Base-by-base conservation (phyloP, 2,113 vertebrate species). In the Cephalopterus ornatus region DNA sequence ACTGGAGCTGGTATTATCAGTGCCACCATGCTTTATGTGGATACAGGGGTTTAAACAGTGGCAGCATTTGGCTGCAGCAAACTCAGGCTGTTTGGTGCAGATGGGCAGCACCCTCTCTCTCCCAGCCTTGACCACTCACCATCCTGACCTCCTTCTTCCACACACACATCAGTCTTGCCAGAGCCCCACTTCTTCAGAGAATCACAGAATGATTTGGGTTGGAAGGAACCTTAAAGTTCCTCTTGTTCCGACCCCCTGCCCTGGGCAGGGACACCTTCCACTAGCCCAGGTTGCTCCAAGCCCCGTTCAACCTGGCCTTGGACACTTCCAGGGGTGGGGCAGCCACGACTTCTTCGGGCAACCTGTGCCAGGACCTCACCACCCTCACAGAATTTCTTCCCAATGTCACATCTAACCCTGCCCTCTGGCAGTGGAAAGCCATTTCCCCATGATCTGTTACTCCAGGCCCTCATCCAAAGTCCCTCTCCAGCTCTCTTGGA, bases 121-220 rank as follows among this genome's bases (percentile, higher is more conserved):
- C 72, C 41, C 59, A 61, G 49, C 27, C 59, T 61, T 4, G 0
- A 33, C 22, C 65, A 66, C 13, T 5, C 7, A 2, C 35, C 66
- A 37, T 12, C 46, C 63, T 0, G 0, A 85, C 33, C 14, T 7
- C 0, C 15, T 42, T 82, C 59, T 66, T 59, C 32, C 49, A 9
- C 4, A 30, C 4, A 1, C 41, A 22, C 10, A 46, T 46, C 68
- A 37, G 47, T 26, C 84, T 65, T 3, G 1, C 6, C 27, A 46
- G 5, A 71, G 66, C 9, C 52, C n/a, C 8, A 2, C 47, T 44
- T 72, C 32, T 68, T 47, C 27, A 37, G 28, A 44, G 42, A 63
- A 71, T 37, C 8, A 6, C 12, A 16, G 41, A 24, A 20, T 23
- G 18, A 32, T 62, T 63, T 70, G 21, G 8, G 9, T 33, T 49